Evolutionary conservation across 2,797 vertebrate species (phyloP), one percentile per base, ranked within the genome.

Genomic region (Melanotaenia trifasciata): DNA sequence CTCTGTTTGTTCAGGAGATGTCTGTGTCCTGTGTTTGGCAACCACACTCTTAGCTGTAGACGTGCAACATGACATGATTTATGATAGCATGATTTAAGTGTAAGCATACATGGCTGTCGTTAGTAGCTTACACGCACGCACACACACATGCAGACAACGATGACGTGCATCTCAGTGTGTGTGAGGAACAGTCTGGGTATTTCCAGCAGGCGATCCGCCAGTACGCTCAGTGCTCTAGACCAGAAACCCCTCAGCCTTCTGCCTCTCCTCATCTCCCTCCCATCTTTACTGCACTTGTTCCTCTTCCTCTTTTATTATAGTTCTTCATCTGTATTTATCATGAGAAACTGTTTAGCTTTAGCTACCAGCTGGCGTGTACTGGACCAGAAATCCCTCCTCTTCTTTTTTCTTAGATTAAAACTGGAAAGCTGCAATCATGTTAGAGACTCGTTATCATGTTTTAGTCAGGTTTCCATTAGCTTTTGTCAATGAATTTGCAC

Each of bases 131-230:
- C 22, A 63, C 63, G 68, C 38, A 43, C 40, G 69, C 47, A 72
- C 43, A 28, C 63, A 78, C 63, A 69, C 67, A 58, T 1, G 26
- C 68, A 72, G 28, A 79, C 71, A 51, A 38, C 4, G 66, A 86
- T 89, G 83, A 90, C 77, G 77, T 88, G 62, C 77, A 10, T 77
- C 84, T 74, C 81, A 84, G 84, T 76, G 78, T 81, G 80, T 83
- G 86, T 79, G 81, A 85, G 72, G 81, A 87, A 80, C 85, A 88
- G 79, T 74, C 76, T 87, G 85, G 85, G 89, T 87, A 73, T 91
- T 84, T 92, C 86, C 87, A 90, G 83, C 81, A 86, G 89, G 89
- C 84, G 30, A 69, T 68, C 81, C 62, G 89, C 87, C 86, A 87
- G 86, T 66, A 40, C 78, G 72, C 67, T 65, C 61, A 67, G 20